A percentile compares a stretch with the other conserved stretches of the same genome.
phyloP scores from a whole-genome alignment of 37 sponge, comb jelly and placozoan genomes.

The Oopsacas minuta region DNA sequence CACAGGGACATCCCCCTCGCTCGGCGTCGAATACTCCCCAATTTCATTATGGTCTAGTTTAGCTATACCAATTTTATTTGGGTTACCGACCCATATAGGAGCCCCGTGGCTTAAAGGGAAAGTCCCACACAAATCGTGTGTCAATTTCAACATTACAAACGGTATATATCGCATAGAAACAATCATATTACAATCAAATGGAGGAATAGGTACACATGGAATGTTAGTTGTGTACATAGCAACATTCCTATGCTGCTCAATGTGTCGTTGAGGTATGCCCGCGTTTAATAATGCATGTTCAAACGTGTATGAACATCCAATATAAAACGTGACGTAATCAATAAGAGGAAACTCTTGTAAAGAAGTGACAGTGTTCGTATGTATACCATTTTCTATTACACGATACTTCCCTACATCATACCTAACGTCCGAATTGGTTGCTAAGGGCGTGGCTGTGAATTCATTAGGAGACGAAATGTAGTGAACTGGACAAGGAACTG shows the following conservation, averaged over 20 bases:
- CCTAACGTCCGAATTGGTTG: background rate
- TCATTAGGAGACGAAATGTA: background rate
- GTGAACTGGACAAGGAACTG: background rate
- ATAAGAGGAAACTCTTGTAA: background rate
- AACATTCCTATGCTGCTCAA: constrained; percentile 26
- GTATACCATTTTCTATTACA: background rate
- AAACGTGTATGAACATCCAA: constrained; percentile 83
- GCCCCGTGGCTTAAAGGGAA: constrained; percentile 54
- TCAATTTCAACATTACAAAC: constrained; percentile 23
- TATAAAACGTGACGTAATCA: constrained; percentile 61
- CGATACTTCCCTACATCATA: background rate
- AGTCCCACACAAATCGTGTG: constrained; percentile 23
- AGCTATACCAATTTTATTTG: constrained; percentile 51
- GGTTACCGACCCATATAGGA: constrained; percentile 83
- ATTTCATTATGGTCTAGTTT: constrained; percentile 22
- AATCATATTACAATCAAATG: constrained; percentile 29
- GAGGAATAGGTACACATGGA: constrained; percentile 26
- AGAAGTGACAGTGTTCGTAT: background rate
- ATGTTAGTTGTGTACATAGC: constrained; percentile 61
- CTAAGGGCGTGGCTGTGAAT: background rate
- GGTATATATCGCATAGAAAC: constrained; percentile 51
- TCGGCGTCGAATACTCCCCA: constrained; percentile 24
- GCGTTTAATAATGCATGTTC: constrained; percentile 33
- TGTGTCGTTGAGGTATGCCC: constrained; percentile 37
- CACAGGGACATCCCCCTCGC: constrained; percentile 50